Evolutionary conservation across 1,140 invertebrate species (phyloP).

Genomic region (Rhyacophila brunnea): DNA sequence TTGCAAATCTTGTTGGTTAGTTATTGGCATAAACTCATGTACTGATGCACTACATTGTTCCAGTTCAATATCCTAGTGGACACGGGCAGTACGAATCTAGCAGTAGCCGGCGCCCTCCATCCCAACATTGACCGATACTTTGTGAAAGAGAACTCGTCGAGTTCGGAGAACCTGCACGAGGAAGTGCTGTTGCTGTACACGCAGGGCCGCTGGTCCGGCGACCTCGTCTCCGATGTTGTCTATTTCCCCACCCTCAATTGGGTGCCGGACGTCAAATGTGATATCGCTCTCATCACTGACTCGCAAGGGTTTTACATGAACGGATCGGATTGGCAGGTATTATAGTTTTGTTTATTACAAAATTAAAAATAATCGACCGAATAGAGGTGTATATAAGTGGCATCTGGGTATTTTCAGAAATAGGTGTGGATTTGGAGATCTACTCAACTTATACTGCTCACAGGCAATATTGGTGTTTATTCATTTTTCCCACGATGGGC

Average conservation of each 20-base stretch:
- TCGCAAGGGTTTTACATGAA: conserved; percentile 31
- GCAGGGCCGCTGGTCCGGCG: conserved; percentile 29
- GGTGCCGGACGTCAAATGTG: conserved; percentile 27
- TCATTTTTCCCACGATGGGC: too few species aligned
- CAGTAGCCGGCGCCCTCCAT: conserved; percentile 28
- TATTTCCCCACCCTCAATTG: conserved; percentile 34
- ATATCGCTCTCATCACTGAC: conserved; percentile 30
- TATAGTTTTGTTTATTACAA: too few species aligned
- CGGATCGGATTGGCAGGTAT: conserved; percentile 34
- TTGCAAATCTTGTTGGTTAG: neutral
- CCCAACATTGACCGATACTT: conserved; percentile 30
- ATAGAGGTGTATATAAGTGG: too few species aligned
- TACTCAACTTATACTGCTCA: too few species aligned
- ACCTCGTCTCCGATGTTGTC: conserved; percentile 26
- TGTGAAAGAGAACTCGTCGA: conserved; percentile 14
- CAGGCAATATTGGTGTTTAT: too few species aligned
- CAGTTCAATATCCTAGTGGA: conserved; percentile 34
- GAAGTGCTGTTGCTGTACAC: conserved; percentile 27
- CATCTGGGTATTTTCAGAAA: too few species aligned
- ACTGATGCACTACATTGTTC: conserved; percentile 18
- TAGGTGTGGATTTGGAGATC: too few species aligned
- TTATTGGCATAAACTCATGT: too few species aligned
- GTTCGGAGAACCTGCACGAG: conserved; percentile 11
- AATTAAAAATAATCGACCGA: too few species aligned
- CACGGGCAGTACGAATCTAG: conserved; percentile 33